Evolutionary conservation across 2,113 vertebrate genomes (phyloP).

Genomic region (Tychaedon coryphoeus): DNA sequence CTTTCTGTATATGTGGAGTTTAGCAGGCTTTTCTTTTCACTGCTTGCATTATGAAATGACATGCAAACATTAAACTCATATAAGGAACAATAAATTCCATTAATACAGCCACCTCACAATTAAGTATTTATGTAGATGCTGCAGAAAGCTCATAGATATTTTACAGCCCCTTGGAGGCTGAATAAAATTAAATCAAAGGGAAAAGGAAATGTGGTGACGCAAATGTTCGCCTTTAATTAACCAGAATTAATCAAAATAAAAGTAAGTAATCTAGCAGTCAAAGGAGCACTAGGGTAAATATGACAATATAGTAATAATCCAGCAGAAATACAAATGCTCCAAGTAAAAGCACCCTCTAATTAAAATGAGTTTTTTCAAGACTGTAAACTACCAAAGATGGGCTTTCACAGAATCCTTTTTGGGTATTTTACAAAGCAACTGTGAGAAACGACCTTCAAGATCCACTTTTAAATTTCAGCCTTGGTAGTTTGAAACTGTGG

Average conservation of each 20-base stretch:
- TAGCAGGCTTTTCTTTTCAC: not conserved
- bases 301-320: not conserved
- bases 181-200: slow-evolving; percentile 34
- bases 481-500: not conserved
- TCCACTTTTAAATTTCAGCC: not conserved
- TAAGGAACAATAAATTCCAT: not conserved
- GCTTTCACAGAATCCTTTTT: not conserved
- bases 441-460: not conserved
- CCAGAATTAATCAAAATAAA: slow-evolving; percentile 10
- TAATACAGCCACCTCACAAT: not conserved
- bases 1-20: not conserved
- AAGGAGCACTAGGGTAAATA: not conserved
- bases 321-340: not conserved
- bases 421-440: not conserved
- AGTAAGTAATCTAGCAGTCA: not conserved
- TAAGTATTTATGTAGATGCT: slow-evolving; percentile 16
- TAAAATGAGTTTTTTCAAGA: not conserved
- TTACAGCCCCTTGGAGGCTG: not conserved
- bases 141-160: not conserved
- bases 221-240: not conserved
- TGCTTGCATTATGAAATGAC: not conserved
- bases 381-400: not conserved
- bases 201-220: not conserved
- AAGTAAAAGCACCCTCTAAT: not conserved
- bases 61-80: not conserved